These are phyloP conservation scores for Chloebia gouldiae DNA, from an alignment of 2,113 vertebrate species.

Conservation along the genomic window DNA sequence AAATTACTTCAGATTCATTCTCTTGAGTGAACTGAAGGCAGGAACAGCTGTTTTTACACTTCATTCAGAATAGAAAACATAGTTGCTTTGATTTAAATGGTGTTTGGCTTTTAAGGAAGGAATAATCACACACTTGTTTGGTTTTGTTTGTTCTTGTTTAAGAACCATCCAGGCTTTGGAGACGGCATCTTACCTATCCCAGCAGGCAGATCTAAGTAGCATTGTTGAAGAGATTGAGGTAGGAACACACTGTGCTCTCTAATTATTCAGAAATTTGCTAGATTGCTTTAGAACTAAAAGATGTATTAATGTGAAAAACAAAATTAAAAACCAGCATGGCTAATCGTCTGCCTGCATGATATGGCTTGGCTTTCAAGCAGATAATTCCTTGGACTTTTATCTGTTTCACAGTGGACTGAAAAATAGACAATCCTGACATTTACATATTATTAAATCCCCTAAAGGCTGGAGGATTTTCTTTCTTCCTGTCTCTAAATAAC, in stretches of 20 bases:
- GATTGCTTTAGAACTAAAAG: neutral
- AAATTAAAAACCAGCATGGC: neutral
- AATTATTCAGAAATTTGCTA: neutral
- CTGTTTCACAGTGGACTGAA: neutral
- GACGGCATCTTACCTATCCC: slow-evolving; percentile 89
- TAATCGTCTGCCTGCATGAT: neutral
- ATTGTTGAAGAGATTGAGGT: slow-evolving; percentile 98
- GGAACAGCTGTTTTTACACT: neutral
- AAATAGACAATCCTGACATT: neutral
- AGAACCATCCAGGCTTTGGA: slow-evolving; percentile 91
- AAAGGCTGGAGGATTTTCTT: neutral
- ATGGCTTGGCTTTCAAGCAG: neutral
- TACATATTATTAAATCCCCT: neutral
- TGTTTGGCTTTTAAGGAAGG: neutral
- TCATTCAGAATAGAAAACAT: neutral
- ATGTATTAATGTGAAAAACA: neutral
- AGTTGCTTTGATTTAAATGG: neutral
- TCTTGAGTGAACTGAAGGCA: neutral
- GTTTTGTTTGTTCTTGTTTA: slow-evolving; percentile 44
- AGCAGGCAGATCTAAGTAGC: slow-evolving; percentile 89
- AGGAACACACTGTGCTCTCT: neutral
- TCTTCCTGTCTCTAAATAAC: neutral
- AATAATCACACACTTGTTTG: neutral
- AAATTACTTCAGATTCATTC: neutral
- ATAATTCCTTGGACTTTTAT: neutral